Conservation (phyloP, 2,888 invertebrate species). For the Acronicta aceris region DNA sequence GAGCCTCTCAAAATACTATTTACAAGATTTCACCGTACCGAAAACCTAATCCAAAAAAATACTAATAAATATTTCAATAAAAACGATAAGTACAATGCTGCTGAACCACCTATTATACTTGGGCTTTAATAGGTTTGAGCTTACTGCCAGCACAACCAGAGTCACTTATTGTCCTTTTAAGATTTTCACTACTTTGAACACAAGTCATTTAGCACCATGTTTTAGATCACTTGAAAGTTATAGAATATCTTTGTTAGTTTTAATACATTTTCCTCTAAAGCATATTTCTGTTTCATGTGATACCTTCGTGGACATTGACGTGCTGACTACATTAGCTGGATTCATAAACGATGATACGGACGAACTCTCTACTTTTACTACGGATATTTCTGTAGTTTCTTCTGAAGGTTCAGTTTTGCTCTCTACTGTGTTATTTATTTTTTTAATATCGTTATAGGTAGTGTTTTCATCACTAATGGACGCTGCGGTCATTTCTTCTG, state of each 20-base stretch:
- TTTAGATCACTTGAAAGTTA: constrained; percentile 60
- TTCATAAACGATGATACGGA: constrained; percentile 84
- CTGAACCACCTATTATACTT: constrained; percentile 16
- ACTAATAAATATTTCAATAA: constrained; percentile 54
- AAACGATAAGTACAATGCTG: constrained; percentile 43
- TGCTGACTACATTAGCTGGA: constrained; percentile 90
- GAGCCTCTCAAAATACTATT: constrained; percentile 74
- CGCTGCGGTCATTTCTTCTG: constrained; percentile 80
- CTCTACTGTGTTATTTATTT: constrained; percentile 43
- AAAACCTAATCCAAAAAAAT: constrained; percentile 61
- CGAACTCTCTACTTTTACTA: constrained; percentile 68
- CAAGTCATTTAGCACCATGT: constrained; percentile 73
- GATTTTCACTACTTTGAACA: constrained; percentile 77
- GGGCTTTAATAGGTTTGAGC: constrained; percentile 19
- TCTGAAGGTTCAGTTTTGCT: constrained; percentile 43
- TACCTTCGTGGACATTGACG: constrained; percentile 94
- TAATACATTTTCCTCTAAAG: constrained; percentile 95
- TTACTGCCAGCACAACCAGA: neutral
- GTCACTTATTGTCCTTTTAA: constrained; percentile 44
- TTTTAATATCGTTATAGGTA: constrained; percentile 31
- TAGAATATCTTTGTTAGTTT: constrained; percentile 86
- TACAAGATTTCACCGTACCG: constrained; percentile 84
- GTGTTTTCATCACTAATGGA: constrained; percentile 42
- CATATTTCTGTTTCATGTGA: constrained; percentile 97
- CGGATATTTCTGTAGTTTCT: constrained; percentile 54